Percentiles rank a stretch among this genome's conserved stretches.
Conservation (phyloP, 64 coral and sea anemone species). For the Anthopleura sola region DNA sequence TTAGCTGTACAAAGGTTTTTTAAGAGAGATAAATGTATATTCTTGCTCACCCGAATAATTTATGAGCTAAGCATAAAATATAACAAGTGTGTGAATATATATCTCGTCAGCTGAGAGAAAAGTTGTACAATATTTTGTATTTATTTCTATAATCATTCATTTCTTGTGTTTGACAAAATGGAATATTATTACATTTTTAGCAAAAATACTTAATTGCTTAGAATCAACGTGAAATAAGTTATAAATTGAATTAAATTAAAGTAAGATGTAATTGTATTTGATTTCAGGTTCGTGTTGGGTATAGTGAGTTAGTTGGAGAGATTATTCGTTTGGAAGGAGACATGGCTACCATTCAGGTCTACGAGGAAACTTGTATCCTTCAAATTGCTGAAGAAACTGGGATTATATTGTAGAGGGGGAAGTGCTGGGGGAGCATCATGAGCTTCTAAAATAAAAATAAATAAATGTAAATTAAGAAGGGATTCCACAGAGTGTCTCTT, state of each 20-base stretch:
- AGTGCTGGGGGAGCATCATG: no score
- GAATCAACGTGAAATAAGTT: no score
- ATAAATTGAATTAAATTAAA: no score
- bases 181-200: no score
- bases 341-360: slow-evolving; percentile 99
- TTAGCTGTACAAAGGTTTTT: not conserved
- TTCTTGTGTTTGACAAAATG: no score
- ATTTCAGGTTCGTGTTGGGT: slow-evolving; percentile 87
- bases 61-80: not conserved
- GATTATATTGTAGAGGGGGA: not conserved
- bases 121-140: not conserved
- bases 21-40: not conserved
- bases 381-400: not conserved
- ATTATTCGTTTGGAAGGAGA: slow-evolving; percentile 96
- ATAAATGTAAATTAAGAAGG: no score
- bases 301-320: slow-evolving; percentile 98
- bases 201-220: no score
- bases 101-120: not conserved
- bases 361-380: slow-evolving; percentile 99
- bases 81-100: not conserved
- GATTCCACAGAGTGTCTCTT: no score
- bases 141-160: not conserved
- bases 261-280: not conserved
- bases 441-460: no score
- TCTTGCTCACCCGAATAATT: not conserved